A percentile compares a stretch with the other conserved stretches of the same genome.
These are phyloP conservation scores for Oreochromis aureus DNA, from an alignment of 2,113 vertebrate species.

Conservation along the genomic window DNA sequence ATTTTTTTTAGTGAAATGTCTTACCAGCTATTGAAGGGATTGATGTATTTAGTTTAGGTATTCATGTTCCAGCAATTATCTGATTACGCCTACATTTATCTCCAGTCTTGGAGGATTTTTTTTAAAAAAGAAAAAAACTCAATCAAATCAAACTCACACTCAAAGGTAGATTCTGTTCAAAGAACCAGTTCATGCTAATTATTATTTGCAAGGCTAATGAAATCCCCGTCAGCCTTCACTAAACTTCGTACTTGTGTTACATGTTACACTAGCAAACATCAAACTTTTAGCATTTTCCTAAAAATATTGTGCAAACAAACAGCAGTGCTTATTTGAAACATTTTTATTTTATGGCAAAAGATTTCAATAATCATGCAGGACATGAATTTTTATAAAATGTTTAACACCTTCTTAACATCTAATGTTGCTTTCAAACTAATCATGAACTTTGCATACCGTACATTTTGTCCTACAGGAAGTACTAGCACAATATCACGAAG, in stretches of 20 bases:
- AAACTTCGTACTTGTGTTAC: not conserved
- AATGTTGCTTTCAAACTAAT: not conserved
- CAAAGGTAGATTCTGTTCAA: not conserved
- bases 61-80: not conserved
- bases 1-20: not conserved
- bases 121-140: not conserved
- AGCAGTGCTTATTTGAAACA: not conserved
- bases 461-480: not conserved
- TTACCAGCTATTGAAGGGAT: not conserved
- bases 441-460: not conserved
- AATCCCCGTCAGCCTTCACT: not conserved
- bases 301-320: not conserved
- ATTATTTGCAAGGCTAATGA: not conserved
- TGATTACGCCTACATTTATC: not conserved
- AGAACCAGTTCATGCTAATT: not conserved
- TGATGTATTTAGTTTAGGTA: not conserved
- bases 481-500: not conserved
- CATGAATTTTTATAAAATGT: not conserved
- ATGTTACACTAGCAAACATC: not conserved
- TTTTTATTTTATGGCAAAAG: constrained; percentile 6
- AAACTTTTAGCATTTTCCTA: not conserved
- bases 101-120: not conserved
- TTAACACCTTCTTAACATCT: not conserved
- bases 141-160: not conserved
- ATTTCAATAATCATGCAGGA: not conserved